A percentile compares a stretch with the other conserved stretches of the same genome.
Evolutionary conservation across 2,113 vertebrate species (phyloP).

Genomic region (Spizaetus ornatus): DNA sequence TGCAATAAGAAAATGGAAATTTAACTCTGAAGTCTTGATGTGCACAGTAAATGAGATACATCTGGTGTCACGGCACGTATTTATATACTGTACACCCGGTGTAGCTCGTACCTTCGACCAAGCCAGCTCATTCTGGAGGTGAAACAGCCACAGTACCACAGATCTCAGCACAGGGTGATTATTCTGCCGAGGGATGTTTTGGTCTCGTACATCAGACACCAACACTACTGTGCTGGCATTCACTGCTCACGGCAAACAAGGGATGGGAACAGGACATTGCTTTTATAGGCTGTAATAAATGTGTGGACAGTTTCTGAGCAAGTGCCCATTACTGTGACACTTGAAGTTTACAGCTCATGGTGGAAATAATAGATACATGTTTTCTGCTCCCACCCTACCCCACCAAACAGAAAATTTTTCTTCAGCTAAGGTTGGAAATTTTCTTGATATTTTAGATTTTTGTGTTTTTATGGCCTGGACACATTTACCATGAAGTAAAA

Average conservation of each 20-base stretch:
- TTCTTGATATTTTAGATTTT: not conserved
- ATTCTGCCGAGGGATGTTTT: not conserved
- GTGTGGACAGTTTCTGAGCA: not conserved
- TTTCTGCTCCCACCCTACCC: not conserved
- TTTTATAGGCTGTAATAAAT: not conserved
- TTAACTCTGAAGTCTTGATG: not conserved
- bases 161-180: not conserved
- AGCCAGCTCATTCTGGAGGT: not conserved
- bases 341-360: not conserved
- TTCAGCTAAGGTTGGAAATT: not conserved
- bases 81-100: not conserved
- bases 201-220: not conserved
- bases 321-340: not conserved
- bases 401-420: not conserved
- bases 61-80: rapidly evolving
- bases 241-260: not conserved
- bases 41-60: not conserved
- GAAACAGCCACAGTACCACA: not conserved
- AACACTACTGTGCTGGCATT: not conserved
- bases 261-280: not conserved
- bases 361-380: not conserved
- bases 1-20: not conserved
- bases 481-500: not conserved
- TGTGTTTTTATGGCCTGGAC: not conserved
- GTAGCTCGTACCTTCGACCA: not conserved